Conservation (phyloP, 2,113 vertebrate genomes). For the Cercopithecus mona region DNA sequence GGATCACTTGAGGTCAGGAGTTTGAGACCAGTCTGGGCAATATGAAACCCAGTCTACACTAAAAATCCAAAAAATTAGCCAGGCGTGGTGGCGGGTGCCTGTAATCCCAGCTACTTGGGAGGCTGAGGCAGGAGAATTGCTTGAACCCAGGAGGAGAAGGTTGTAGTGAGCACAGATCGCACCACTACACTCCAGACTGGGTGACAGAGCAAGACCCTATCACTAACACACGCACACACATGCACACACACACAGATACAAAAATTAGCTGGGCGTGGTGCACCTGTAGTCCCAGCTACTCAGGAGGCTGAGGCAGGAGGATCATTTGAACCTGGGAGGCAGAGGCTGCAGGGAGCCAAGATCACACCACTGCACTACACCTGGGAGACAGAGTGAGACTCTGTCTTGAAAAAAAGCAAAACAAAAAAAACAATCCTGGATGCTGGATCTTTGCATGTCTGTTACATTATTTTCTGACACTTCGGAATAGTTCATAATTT, state of each 20-base stretch:
- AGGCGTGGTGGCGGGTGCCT: neutral
- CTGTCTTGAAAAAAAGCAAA: neutral
- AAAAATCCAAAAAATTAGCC: too few relatives aligned
- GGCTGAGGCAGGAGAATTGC: neutral
- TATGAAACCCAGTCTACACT: too few relatives aligned
- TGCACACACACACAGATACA: too few relatives aligned
- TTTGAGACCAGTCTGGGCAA: too few relatives aligned
- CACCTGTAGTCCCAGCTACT: neutral
- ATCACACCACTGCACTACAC: neutral
- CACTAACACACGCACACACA: too few relatives aligned
- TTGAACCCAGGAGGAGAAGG: neutral
- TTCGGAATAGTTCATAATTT: neutral
- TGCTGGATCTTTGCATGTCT: neutral
- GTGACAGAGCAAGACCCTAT: neutral
- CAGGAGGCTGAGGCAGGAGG: neutral
- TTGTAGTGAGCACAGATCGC: neutral
- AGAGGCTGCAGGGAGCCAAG: neutral
- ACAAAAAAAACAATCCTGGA: neutral
- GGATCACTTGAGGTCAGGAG: too few relatives aligned
- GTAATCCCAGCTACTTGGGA: neutral
- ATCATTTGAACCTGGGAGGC: neutral
- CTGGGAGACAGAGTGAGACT: neutral
- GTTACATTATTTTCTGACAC: neutral
- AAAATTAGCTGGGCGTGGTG: neutral
- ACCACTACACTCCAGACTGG: neutral